These are phyloP conservation scores for Furcula furcula DNA, from an alignment of 2,888 invertebrate genomes.

Conservation along the genomic window DNA sequence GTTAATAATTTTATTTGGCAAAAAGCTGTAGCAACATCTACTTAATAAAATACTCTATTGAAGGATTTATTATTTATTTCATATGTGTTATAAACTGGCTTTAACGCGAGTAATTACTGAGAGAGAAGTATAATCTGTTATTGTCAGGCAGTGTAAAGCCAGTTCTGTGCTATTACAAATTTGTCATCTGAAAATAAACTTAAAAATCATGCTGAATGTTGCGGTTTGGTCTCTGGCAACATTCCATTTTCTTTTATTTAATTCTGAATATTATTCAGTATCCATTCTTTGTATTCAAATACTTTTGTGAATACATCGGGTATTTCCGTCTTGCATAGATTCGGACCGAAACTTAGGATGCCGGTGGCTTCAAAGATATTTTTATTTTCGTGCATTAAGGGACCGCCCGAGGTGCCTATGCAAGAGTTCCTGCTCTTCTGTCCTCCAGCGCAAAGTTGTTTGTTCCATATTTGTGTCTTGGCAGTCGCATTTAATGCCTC, in stretches of 20 bases:
- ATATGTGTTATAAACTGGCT: too few species aligned
- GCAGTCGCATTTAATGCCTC: constrained; percentile 26
- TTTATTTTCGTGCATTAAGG: constrained; percentile 72
- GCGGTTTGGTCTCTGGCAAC: too few species aligned
- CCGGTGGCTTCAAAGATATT: constrained; percentile 59
- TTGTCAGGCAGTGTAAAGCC: too few species aligned
- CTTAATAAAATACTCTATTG: too few species aligned
- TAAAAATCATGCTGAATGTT: too few species aligned
- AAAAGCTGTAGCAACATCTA: too few species aligned
- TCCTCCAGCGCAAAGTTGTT: constrained; percentile 83
- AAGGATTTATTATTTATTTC: too few species aligned
- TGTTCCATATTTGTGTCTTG: constrained; percentile 35
- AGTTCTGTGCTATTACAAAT: too few species aligned
- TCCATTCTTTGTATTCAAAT: constrained; percentile 81
- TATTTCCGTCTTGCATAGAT: constrained; percentile 81
- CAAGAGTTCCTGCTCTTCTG: constrained; percentile 81
- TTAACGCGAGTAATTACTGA: too few species aligned
- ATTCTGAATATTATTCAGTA: constrained; percentile 55
- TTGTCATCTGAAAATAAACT: too few species aligned
- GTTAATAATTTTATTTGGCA: too few species aligned
- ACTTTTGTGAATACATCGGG: constrained; percentile 85
- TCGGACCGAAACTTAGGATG: constrained; percentile 84
- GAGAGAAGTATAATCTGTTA: too few species aligned
- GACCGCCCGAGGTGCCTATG: constrained; percentile 84
- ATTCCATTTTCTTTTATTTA: constrained; percentile 14